Conservation (phyloP, 2,888 invertebrate genomes). For the Melanophora roralis region DNA sequence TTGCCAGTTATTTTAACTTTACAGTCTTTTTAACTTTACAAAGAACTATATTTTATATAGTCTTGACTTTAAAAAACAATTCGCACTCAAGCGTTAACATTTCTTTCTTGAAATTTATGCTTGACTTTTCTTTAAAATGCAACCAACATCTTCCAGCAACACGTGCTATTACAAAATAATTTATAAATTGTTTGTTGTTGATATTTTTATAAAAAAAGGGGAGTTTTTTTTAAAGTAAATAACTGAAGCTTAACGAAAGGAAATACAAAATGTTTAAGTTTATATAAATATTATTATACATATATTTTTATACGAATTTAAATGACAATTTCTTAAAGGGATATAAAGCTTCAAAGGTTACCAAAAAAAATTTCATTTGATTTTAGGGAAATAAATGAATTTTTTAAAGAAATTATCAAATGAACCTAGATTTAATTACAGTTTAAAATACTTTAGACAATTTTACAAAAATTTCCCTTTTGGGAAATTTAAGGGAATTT, state of each 20-base stretch:
- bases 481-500: too few relatives aligned
- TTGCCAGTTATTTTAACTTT: conserved; percentile 19
- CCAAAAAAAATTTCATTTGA: conserved; percentile 19
- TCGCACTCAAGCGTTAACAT: conserved; percentile 60
- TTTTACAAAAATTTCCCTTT: conserved; percentile 28
- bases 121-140: conserved; percentile 26
- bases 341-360: conserved; percentile 42
- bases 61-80: conserved; percentile 48
- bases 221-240: conserved; percentile 40
- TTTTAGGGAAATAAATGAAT: conserved; percentile 31
- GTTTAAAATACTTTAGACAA: too few relatives aligned
- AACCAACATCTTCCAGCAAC: conserved; percentile 37
- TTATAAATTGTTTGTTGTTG: conserved; percentile 33
- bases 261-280: conserved; percentile 33
- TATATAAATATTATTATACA: too few relatives aligned
- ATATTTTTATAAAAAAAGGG: conserved; percentile 13
- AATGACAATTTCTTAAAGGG: conserved; percentile 52
- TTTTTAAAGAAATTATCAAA: too few relatives aligned
- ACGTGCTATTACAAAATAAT: conserved; percentile 57
- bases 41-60: conserved; percentile 23
- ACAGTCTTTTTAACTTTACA: neutral
- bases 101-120: conserved; percentile 41
- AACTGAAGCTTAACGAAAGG: conserved; percentile 61
- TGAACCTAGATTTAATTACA: too few relatives aligned
- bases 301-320: conserved; percentile 6